Conservation (phyloP, 2,113 vertebrate genomes). For the Rafetus swinhoei region DNA sequence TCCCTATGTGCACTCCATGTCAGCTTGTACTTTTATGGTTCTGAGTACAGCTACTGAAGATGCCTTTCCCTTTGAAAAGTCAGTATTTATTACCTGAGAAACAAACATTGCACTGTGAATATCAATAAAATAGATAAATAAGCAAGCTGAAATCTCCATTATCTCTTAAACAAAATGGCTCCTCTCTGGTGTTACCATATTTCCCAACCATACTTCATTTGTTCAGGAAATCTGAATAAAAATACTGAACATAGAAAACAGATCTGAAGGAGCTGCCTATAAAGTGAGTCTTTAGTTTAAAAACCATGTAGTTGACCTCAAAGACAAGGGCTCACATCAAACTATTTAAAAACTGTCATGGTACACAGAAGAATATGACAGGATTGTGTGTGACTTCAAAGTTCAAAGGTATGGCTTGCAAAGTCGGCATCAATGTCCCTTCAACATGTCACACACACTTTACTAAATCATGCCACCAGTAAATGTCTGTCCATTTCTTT, state of each 20-base stretch:
- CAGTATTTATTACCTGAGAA: background rate
- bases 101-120: background rate
- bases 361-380: rapidly evolving
- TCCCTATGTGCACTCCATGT: background rate
- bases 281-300: background rate
- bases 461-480: constrained; percentile 14
- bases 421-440: constrained; percentile 54
- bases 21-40: background rate
- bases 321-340: background rate
- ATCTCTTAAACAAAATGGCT: background rate
- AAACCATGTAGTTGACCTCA: background rate
- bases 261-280: background rate
- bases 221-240: background rate
- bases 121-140: background rate
- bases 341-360: background rate
- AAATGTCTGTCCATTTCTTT: background rate
- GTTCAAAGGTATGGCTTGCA: background rate
- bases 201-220: background rate
- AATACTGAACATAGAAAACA: background rate
- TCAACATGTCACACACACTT: constrained; percentile 45
- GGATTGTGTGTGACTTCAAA: background rate
- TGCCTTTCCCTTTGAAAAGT: background rate
- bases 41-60: background rate
- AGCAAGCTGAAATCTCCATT: background rate
- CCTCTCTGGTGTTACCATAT: background rate